Base-by-base conservation (phyloP, 2,888 invertebrate genomes). In the Phlogophora meticulosa region DNA sequence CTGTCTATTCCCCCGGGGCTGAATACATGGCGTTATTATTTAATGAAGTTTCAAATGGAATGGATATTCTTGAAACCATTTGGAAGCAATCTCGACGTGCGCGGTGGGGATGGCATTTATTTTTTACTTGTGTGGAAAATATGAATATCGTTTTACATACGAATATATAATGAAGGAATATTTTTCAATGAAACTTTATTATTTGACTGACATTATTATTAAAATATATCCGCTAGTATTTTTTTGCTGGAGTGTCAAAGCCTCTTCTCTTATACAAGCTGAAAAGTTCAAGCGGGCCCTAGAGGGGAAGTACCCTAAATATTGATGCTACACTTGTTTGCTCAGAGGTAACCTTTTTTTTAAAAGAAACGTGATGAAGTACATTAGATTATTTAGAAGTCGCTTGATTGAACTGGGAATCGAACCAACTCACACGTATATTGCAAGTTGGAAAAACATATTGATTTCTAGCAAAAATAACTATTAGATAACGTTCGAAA, bases 21-120 rank as follows among this genome's bases (percentile, higher is more conserved):
- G 82, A 63, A 80, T 72, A 80, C 72, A 63, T 55, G 57, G 32
- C 66, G 61, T 79, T 80, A 76, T 74, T 74, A 72, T 82, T 80
- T 80, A 77, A 80, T 79, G 62, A 73, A 66, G 53, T 73, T 75
- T 72, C 52, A 67, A 73, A 71, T 62, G 66, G 58, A 64, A 68
- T 45, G 58, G 53, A 76, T 68, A 73, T 80, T 71, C 70, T 71
- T 53, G 63, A 61, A 74, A 71, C 64, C 60, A 74, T 75, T 72
- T 69, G 38, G 60, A 65, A 68, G 66, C 53, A 68, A 76, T 66
- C 42, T 43, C 38, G 20, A 62, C 43, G 48, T 68, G 48, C 60
- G 43, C 22, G 52, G 40, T 61, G 15, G 52, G 59, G 20, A 38
- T 52, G n/a, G n/a, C 34, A 13, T 60, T 53, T 55, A 64, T 64